Evolutionary conservation across 2,113 vertebrate genomes (phyloP).

Genomic region (Vombatus ursinus): DNA sequence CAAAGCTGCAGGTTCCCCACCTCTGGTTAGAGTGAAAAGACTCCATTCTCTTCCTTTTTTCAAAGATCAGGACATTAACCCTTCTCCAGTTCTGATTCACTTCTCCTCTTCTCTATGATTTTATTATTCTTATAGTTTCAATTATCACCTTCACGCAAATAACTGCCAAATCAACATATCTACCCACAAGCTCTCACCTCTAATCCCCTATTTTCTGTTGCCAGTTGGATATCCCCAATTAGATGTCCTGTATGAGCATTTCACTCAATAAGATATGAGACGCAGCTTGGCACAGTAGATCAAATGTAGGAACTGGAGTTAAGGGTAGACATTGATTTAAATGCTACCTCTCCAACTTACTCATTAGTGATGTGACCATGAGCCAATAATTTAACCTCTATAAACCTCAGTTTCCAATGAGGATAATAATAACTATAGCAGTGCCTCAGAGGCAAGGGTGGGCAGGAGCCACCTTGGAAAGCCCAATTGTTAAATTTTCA

Average conservation of each 20-base stretch:
- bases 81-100: neutral
- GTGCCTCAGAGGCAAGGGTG: neutral
- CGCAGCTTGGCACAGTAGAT: neutral
- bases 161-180: neutral
- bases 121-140: neutral
- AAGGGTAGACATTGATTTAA: neutral
- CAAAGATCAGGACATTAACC: neutral
- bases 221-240: neutral
- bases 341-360: neutral
- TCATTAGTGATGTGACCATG: neutral
- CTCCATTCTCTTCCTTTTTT: neutral
- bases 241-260: neutral
- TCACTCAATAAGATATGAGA: neutral
- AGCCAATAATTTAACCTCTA: neutral
- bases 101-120: neutral
- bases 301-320: neutral
- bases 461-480: neutral
- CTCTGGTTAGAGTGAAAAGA: neutral
- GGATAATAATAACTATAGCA: neutral
- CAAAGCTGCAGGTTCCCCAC: too few relatives aligned
- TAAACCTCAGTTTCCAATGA: neutral
- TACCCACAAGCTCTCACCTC: neutral
- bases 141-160: neutral
- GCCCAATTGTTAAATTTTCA: neutral
- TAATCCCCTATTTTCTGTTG: neutral